Evolutionary conservation across 2,888 invertebrate species (phyloP), one percentile per base, ranked within the genome.

Genomic region (Teleiodes luculella): DNA sequence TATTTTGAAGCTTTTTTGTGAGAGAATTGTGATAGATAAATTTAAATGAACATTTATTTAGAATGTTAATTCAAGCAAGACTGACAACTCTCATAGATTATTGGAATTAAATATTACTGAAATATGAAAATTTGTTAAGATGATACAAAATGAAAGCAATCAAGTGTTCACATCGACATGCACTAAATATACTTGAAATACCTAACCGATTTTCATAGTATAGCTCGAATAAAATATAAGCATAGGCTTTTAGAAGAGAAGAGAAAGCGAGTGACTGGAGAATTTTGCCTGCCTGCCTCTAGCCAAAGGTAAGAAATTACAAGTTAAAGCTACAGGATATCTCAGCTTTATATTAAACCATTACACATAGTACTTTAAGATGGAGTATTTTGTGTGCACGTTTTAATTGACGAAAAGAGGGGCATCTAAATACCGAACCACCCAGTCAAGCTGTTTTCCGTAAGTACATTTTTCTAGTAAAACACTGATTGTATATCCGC

Each of bases 191-290:
- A 68, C 70, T 76, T 75, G 75, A 78, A 77, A 80, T 62, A 71
- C 63, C 66, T 57, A 60, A 63, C 59, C 53, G 57, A 52, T 58
- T 61, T 50, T 41, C 41, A 35, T 16, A 39, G 10, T 16, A 16
- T 39, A 39, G 30, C 14, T 52, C 28, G 53, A 55, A 57, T 51
- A 49, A 39, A 35, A 50, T 39, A 39, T 8, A 52, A 52, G 52
- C 52, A n/a, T 71, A 70, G 70, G 71, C 68, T 76, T 73, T n/a
- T 55, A 67, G 66, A 69, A 67, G 68, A 20, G 71, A 68, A 73
- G 61, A 74, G 73, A 54, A 84, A 85, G 84, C 83, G 75, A 62
- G 52, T 70, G 82, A 86, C 86, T 83, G 85, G 82, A 78, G 81
- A 80, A 74, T 57, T 51, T 60, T n/a, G n/a, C n/a, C n/a, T 59